These are phyloP conservation scores for Varanus komodoensis DNA, from an alignment of 2,113 vertebrate genomes.

Conservation along the genomic window DNA sequence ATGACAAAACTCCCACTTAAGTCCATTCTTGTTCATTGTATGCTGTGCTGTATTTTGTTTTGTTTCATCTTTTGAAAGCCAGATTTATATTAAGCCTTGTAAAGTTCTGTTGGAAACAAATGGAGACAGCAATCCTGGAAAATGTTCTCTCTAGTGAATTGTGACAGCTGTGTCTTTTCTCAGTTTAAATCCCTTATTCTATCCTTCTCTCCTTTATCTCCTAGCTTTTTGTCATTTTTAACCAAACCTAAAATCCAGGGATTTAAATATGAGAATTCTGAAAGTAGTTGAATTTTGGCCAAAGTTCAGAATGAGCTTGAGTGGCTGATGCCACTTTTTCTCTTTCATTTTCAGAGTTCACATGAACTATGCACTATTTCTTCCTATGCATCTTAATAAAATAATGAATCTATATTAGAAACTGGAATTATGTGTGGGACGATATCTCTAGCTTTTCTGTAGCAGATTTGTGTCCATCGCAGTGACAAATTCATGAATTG, in stretches of 20 bases:
- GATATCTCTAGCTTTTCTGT: slow-evolving; percentile 25
- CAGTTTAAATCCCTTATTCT: slow-evolving; percentile 10
- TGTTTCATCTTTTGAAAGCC: slow-evolving; percentile 29
- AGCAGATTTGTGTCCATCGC: slow-evolving; percentile 3
- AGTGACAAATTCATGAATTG: not conserved
- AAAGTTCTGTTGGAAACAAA: slow-evolving; percentile 15
- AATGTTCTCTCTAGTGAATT: slow-evolving; percentile 15
- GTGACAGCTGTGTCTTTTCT: slow-evolving; percentile 21
- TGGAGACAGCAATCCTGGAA: slow-evolving; percentile 4
- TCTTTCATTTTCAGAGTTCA: not conserved
- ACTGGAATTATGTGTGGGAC: slow-evolving; percentile 5
- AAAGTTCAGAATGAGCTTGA: slow-evolving; percentile 7
- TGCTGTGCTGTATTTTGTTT: not conserved
- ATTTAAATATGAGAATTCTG: slow-evolving; percentile 24
- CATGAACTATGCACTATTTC: not conserved
- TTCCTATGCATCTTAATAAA: not conserved
- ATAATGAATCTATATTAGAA: not conserved
- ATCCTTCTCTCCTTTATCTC: slow-evolving; percentile 14
- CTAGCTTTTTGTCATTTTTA: not conserved
- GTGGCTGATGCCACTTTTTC: not conserved
- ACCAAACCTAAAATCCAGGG: slow-evolving; percentile 1
- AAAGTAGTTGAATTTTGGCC: slow-evolving; percentile 10
- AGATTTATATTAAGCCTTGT: slow-evolving; percentile 35
- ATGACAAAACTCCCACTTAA: slow-evolving; percentile 2
- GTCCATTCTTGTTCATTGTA: not conserved